These are phyloP conservation scores for Clusia tigrina DNA, from an alignment of 2,888 invertebrate species.

Conservation along the genomic window DNA sequence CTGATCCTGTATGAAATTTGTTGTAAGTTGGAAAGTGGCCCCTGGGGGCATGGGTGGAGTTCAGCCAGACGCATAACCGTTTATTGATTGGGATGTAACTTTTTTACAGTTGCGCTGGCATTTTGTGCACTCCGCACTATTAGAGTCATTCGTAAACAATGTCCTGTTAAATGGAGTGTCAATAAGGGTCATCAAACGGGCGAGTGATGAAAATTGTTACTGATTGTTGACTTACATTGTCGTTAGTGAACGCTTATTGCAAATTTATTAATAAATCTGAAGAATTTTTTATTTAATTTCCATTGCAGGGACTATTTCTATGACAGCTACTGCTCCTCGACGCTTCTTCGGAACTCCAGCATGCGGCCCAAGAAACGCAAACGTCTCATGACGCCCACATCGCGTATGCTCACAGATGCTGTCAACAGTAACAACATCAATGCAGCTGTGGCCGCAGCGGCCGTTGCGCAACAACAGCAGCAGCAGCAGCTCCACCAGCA, in stretches of 20 bases:
- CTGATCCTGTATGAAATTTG: not conserved
- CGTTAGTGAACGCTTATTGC: too few species aligned
- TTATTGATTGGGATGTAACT: conserved; percentile 20
- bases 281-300: conserved; percentile 40
- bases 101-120: conserved; percentile 10
- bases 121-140: conserved; percentile 8
- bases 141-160: conserved; percentile 42
- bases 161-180: conserved; percentile 42
- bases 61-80: conserved; percentile 4
- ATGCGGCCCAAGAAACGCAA: conserved; percentile 64
- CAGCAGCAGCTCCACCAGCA: conserved; percentile 54
- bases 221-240: not conserved
- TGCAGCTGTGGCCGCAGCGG: conserved; percentile 52
- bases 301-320: conserved; percentile 70
- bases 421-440: conserved; percentile 53
- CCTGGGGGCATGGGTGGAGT: conserved; percentile 5
- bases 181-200: conserved; percentile 31
- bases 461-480: conserved; percentile 52
- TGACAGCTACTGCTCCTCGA: conserved; percentile 66
- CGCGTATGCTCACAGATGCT: conserved; percentile 50
- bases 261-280: too few species aligned
- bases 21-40: conserved; percentile 10
- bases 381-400: conserved; percentile 56
- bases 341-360: conserved; percentile 55
- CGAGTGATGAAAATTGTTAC: not conserved